Base-by-base conservation (phyloP, 2,113 vertebrate genomes). In the Thamnaconus septentrionalis region DNA sequence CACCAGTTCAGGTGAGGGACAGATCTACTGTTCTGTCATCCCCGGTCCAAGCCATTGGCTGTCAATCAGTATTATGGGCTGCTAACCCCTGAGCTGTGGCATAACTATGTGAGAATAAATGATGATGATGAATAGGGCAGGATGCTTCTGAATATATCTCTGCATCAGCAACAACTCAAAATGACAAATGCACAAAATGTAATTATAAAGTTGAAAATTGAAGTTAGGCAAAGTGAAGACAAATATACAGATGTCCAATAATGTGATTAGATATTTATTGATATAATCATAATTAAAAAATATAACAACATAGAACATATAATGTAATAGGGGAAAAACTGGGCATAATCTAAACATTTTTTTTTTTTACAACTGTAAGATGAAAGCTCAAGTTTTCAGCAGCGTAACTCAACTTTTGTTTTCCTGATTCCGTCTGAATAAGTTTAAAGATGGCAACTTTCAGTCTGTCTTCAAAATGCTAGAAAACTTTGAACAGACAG, bases 21-120 rank as follows among this genome's bases (percentile, higher is more conserved):
- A 84, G 68, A 69, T 62, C 64, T 62, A 53, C 67, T 5, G 18
- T 66, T 73, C 67, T 72, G 63, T 85, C 67, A 56, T 3, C 54
- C 39, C 43, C 65, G 57, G 56, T 31, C 41, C 53, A 65, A 65
- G 56, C 54, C 64, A 47, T 45, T 41, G 44, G 18, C 76, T 85
- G 85, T 87, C 89, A 88, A 9, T 83, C 75, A 73, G 68, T 42
- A 84, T 83, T 87, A 86, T 64, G 71, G 12, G 49, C 69, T 44
- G 58, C 60, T 76, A 63, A 72, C 64, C 41, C 66, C 66, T 65
- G 7, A 10, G 53, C 46, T 59, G 69, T 48, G 41, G 65, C 71
- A 61, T 59, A 53, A 77, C 70, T 69, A 61, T 56, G 52, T 69
- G 61, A 44, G 63, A 64, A 82, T 78, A 77, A 78, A 71, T 53